These are phyloP conservation scores for Pachyramphus minor DNA, from an alignment of 2,113 vertebrate genomes.

Conservation along the genomic window DNA sequence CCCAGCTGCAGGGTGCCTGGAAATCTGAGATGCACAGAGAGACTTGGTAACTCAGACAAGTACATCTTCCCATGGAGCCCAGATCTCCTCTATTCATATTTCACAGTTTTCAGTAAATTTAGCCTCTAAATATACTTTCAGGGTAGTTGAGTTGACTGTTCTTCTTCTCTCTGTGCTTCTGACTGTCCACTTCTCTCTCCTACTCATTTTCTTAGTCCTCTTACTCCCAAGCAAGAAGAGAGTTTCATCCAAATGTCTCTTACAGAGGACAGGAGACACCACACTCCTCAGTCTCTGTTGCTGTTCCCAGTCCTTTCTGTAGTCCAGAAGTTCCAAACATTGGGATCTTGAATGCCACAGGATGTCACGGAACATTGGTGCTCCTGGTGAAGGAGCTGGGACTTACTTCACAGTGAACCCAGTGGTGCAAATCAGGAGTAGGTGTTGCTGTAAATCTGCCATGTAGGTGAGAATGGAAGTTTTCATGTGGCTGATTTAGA, in stretches of 20 bases:
- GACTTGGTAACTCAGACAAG: not conserved
- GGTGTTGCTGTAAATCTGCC: not conserved
- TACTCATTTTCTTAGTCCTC: not conserved
- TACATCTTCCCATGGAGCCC: not conserved
- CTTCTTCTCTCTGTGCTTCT: not conserved
- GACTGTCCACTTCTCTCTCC: not conserved
- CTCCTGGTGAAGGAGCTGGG: not conserved
- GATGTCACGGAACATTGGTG: rapidly evolving
- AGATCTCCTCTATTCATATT: not conserved
- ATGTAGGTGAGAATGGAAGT: not conserved
- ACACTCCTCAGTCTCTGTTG: not conserved
- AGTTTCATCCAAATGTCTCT: not conserved
- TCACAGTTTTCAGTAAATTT: not conserved
- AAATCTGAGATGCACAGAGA: not conserved
- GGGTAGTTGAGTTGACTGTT: not conserved
- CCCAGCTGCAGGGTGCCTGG: not conserved
- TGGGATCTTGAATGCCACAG: not conserved
- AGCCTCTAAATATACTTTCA: not conserved
- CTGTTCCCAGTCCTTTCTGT: not conserved
- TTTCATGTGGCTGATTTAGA: not conserved
- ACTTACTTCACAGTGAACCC: not conserved
- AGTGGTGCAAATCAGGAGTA: not conserved
- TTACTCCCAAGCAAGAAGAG: not conserved
- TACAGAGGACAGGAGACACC: not conserved
- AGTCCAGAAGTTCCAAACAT: not conserved